Evolutionary conservation across 2,888 invertebrate species (phyloP).

Genomic region (Luperina testacea): DNA sequence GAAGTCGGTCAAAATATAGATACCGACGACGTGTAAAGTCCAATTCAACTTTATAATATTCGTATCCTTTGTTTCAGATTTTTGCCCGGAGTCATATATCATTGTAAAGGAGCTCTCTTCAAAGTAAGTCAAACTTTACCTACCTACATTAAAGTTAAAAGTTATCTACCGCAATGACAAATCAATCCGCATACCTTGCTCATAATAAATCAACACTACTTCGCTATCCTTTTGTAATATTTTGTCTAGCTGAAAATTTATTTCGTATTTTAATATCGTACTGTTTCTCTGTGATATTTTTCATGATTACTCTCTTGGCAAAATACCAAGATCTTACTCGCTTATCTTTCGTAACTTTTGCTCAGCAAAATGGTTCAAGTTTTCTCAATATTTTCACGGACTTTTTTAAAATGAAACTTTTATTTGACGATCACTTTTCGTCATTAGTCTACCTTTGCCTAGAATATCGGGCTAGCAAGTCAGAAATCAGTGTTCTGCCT

Average conservation of each 20-base stretch:
- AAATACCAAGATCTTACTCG: slow-evolving; percentile 84
- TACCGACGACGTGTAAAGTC: slow-evolving; percentile 20
- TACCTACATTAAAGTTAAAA: slow-evolving; percentile 6
- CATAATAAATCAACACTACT: slow-evolving; percentile 59
- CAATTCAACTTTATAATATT: slow-evolving; percentile 45
- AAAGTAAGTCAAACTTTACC: slow-evolving; percentile 79
- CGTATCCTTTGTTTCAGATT: slow-evolving; percentile 82
- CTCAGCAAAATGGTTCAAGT: slow-evolving; percentile 75
- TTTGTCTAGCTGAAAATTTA: slow-evolving; percentile 78
- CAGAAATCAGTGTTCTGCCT: neutral
- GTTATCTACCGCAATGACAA: slow-evolving; percentile 63
- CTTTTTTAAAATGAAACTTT: slow-evolving; percentile 57
- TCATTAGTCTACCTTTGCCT: slow-evolving; percentile 17
- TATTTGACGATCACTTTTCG: slow-evolving; percentile 28
- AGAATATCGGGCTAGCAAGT: neutral
- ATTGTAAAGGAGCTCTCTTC: slow-evolving; percentile 84
- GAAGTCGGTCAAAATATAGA: neutral
- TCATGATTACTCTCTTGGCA: slow-evolving; percentile 87
- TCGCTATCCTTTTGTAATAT: slow-evolving; percentile 65
- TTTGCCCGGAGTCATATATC: slow-evolving; percentile 88
- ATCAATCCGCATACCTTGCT: slow-evolving; percentile 56
- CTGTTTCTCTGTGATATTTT: slow-evolving; percentile 84
- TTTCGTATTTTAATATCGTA: slow-evolving; percentile 84
- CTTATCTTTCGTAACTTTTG: slow-evolving; percentile 85
- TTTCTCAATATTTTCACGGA: slow-evolving; percentile 68